Base-by-base conservation (phyloP, 2,888 invertebrate genomes). In the Adelognathus sp. region DNA sequence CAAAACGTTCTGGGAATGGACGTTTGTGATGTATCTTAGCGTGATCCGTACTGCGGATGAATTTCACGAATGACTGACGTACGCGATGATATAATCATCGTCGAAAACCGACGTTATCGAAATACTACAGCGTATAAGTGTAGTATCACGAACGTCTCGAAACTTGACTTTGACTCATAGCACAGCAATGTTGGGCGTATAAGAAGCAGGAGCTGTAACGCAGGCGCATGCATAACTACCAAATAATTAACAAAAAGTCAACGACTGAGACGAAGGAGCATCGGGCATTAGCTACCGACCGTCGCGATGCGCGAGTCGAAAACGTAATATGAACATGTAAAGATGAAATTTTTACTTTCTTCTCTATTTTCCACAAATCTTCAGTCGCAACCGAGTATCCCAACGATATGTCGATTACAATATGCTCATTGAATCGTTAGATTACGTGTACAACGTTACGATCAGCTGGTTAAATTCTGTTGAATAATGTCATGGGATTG, bases 201-300 rank as follows among this genome's bases (percentile, higher is more conserved):
- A 21, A n/a, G 21, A 52, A 41, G 39, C 9, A 18, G 50, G 61
- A 46, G 18, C 46, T 11, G 46, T 36, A 61, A 46, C 24, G 44
- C 36, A 60, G 60, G 56, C 64, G 61, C 36, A 60, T 52, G 56
- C 64, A 56, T 69, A 60, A 21, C 66, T 67, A 79, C 75, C 75
- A 79, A 79, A 70, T 29, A 16, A 50, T 18, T 46, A 69, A 46
- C n/a, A 69, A 63, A 58, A 74, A 78, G 74, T 74, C 78, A 54
- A 69, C 21, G 60, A 70, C 46, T 36, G 50, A 39, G 54, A 18
- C 54, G 79, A 79, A 61, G 61, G 39, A 67, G 66, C 63, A 66
- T 73, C 29, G 79, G 79, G 79, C 79, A 79, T 79, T 79, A 79
- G 46, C 36, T 52, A 58, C 52, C 69, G 72, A 64, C 46, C 66